Conservation (phyloP, 2,113 vertebrate species). For the Athene cunicularia region DNA sequence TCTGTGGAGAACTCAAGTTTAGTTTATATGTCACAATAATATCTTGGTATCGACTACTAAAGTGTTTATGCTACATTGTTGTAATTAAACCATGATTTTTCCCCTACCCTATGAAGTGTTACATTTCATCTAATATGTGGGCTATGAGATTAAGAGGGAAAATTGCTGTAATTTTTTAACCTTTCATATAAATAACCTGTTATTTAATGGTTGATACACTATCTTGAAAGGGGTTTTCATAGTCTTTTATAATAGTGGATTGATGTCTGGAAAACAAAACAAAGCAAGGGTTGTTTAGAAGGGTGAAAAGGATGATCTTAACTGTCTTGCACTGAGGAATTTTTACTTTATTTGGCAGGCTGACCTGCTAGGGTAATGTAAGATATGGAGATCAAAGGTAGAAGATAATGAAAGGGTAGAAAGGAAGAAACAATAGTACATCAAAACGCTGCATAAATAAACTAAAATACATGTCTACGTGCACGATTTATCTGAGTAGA, state of each 20-base stretch:
- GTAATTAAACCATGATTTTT: slow-evolving; percentile 67
- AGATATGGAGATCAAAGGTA: not conserved
- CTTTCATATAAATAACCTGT: not conserved
- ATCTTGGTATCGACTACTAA: slow-evolving; percentile 28
- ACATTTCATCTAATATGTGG: not conserved
- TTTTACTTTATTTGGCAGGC: not conserved
- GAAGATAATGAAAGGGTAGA: not conserved
- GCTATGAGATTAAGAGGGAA: not conserved
- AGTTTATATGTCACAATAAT: not conserved
- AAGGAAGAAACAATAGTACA: not conserved
- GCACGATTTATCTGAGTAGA: not conserved
- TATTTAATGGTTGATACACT: not conserved
- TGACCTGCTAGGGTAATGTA: not conserved
- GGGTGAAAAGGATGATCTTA: not conserved
- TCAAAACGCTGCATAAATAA: not conserved
- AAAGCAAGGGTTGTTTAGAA: not conserved
- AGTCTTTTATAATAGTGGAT: not conserved
- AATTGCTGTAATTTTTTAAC: not conserved
- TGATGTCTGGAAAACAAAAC: not conserved
- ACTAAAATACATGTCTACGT: not conserved
- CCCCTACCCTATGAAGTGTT: not conserved
- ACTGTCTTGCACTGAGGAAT: not conserved
- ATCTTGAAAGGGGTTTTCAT: not conserved
- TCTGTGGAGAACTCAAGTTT: slow-evolving; percentile 16
- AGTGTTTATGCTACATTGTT: slow-evolving; percentile 19